Percentiles rank a stretch among this genome's conserved stretches.
phyloP scores from a whole-genome alignment of 2,888 invertebrate species.

The Crepidodera aurea region DNA sequence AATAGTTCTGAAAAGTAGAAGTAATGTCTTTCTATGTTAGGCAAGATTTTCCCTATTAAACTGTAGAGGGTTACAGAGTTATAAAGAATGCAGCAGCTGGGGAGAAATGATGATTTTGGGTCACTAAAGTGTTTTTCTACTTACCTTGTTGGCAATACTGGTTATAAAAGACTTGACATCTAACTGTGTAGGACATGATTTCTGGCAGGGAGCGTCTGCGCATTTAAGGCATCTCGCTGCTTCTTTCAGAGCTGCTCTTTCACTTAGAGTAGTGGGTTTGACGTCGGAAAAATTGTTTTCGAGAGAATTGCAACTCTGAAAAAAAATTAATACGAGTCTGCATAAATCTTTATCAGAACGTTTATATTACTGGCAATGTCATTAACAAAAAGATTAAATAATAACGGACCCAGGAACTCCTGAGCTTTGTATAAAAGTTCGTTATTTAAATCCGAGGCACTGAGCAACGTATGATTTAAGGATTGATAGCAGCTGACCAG shows the following conservation, averaged over 20 bases:
- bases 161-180: slow-evolving; percentile 97
- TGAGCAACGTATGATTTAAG: too few relatives aligned
- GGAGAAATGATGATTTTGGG: too few relatives aligned
- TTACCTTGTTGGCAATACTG: slow-evolving; percentile 92
- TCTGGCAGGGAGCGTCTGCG: slow-evolving; percentile 97
- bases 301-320: slow-evolving; percentile 72
- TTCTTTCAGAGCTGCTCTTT: slow-evolving; percentile 91
- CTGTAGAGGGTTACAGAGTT: too few relatives aligned
- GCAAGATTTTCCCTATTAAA: background rate
- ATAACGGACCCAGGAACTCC: too few relatives aligned
- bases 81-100: too few relatives aligned
- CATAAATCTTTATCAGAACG: background rate
- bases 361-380: too few relatives aligned
- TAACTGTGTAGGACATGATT: slow-evolving; percentile 97
- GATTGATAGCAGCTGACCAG: too few relatives aligned
- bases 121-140: slow-evolving; percentile 3
- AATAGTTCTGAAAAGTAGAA: slow-evolving; percentile 90
- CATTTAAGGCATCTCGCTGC: slow-evolving; percentile 90
- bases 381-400: too few relatives aligned
- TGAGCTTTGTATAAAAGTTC: too few relatives aligned
- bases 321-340: too few relatives aligned
- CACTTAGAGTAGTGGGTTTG: slow-evolving; percentile 96
- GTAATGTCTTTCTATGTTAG: slow-evolving; percentile 19
- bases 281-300: slow-evolving; percentile 95
- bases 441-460: too few relatives aligned